phyloP scores from a whole-genome alignment of 35 echinoderm and acorn worm genomes.

The Lytechinus variegatus region DNA sequence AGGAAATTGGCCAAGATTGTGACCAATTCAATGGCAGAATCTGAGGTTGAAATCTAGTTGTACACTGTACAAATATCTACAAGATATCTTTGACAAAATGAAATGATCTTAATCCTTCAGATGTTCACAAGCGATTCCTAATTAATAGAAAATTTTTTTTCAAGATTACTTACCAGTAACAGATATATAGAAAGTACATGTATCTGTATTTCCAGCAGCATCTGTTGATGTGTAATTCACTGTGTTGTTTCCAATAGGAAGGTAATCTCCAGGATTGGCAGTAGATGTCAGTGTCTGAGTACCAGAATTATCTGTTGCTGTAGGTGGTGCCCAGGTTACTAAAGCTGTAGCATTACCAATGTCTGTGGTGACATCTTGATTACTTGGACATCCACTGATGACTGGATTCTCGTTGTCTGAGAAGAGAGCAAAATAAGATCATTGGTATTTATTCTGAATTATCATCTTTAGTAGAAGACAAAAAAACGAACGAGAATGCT shows the following conservation, averaged over 20 bases:
- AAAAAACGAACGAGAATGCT: too few species aligned
- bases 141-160: too few species aligned
- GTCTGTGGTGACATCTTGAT: background rate
- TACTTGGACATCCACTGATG: background rate
- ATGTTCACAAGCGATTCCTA: too few species aligned
- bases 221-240: conserved; percentile 68
- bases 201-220: conserved; percentile 30
- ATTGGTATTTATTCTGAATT: too few species aligned
- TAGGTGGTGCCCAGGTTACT: conserved; percentile 60
- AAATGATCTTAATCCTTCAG: too few species aligned
- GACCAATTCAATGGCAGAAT: too few species aligned
- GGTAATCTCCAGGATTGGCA: conserved; percentile 46
- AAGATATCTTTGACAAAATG: too few species aligned
- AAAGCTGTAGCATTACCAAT: background rate
- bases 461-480: too few species aligned
- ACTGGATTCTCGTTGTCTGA: conserved; percentile 36
- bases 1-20: too few species aligned
- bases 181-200: conserved; percentile 53
- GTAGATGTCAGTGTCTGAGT: conserved; percentile 10
- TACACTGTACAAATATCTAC: too few species aligned
- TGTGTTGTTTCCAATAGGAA: conserved; percentile 56
- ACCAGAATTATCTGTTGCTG: conserved; percentile 56
- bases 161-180: conserved; percentile 35
- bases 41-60: too few species aligned
- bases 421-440: background rate